These are phyloP conservation scores for Hesperia comma DNA, from an alignment of 2,888 invertebrate genomes.

Conservation along the genomic window DNA sequence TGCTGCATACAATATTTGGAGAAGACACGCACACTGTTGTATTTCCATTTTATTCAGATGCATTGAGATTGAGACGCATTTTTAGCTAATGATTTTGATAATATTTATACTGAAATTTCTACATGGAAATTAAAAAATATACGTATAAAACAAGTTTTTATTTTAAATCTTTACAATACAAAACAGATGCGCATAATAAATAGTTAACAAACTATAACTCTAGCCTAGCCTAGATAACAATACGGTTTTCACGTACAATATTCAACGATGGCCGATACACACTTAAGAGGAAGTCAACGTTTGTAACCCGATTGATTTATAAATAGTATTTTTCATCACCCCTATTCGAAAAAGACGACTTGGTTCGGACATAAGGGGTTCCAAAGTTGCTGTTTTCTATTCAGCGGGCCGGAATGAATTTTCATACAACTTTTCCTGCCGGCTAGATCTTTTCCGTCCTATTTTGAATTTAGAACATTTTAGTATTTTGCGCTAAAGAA, in stretches of 20 bases:
- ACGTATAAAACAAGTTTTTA: constrained; percentile 9
- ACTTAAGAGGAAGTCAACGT: too few relatives aligned
- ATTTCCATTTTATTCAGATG: constrained; percentile 92
- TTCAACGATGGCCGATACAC: not conserved
- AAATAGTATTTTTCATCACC: too few relatives aligned
- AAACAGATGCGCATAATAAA: constrained; percentile 55
- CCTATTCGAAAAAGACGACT: too few relatives aligned
- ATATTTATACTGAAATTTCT: not conserved
- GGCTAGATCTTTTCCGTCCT: too few relatives aligned
- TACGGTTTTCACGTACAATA: constrained; percentile 9
- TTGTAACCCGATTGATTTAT: too few relatives aligned
- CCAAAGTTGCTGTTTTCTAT: too few relatives aligned
- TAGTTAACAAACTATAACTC: constrained; percentile 53
- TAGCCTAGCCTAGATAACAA: constrained; percentile 37
- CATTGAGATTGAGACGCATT: constrained; percentile 72
- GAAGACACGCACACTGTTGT: constrained; percentile 96
- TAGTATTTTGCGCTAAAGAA: too few relatives aligned
- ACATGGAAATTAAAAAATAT: not conserved
- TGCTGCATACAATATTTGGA: constrained; percentile 92
- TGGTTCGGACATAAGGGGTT: too few relatives aligned
- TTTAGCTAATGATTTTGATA: constrained; percentile 45
- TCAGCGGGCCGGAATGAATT: too few relatives aligned
- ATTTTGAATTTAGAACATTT: too few relatives aligned
- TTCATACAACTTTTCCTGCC: too few relatives aligned
- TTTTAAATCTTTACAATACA: constrained; percentile 33